Conservation (phyloP, 2,888 invertebrate genomes). For the Amblyjoppa proteus region DNA sequence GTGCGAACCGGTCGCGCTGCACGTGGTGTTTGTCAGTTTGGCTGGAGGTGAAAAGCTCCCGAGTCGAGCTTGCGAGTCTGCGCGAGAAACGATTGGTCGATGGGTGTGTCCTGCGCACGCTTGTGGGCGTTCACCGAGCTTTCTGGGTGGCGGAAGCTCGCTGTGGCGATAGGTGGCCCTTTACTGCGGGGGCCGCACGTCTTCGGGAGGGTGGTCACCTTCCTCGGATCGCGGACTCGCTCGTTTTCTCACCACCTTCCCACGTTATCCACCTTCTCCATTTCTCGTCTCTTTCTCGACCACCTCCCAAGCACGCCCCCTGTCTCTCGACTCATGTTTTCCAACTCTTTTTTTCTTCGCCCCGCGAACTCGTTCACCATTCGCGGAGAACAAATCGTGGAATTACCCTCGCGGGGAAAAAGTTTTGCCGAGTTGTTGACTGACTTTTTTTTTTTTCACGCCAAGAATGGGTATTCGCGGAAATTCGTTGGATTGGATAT, state of each 20-base stretch:
- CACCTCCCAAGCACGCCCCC: conserved; percentile 59
- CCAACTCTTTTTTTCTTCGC: conserved; percentile 16
- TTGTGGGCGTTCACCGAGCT: conserved; percentile 81
- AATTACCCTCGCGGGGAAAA: conserved; percentile 42
- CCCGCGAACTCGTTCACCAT: conserved; percentile 39
- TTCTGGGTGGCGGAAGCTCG: conserved; percentile 79
- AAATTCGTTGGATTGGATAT: not conserved
- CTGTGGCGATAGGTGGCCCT: conserved; percentile 81
- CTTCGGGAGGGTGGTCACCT: conserved; percentile 79
- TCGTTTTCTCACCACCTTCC: conserved; percentile 56
- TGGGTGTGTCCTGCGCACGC: conserved; percentile 83
- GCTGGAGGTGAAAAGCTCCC: conserved; percentile 78
- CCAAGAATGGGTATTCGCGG: not conserved
- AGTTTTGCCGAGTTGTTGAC: conserved; percentile 54
- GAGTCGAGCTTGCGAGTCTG: conserved; percentile 79
- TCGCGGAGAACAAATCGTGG: conserved; percentile 66
- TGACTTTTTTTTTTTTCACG: conserved; percentile 43
- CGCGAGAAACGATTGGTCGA: conserved; percentile 80
- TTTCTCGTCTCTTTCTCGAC: conserved; percentile 42
- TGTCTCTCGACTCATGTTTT: conserved; percentile 31
- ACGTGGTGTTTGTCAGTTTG: conserved; percentile 83
- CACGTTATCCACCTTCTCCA: conserved; percentile 45
- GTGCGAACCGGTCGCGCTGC: conserved; percentile 83
- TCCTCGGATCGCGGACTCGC: conserved; percentile 20
- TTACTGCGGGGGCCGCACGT: conserved; percentile 75